These are phyloP conservation scores for Tuta absoluta DNA, from an alignment of 2,888 invertebrate genomes.

Conservation along the genomic window DNA sequence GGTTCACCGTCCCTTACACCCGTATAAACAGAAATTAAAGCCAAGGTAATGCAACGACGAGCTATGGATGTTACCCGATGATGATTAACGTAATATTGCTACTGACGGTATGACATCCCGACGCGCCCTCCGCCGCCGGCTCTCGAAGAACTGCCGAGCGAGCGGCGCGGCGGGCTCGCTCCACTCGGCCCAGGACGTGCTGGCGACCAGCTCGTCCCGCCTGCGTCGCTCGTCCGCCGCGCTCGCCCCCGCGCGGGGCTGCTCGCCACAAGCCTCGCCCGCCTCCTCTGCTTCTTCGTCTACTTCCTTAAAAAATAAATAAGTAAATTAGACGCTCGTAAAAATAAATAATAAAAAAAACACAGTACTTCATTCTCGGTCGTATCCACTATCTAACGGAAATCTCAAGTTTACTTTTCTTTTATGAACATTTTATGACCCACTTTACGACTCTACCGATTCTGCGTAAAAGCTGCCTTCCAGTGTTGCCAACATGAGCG, in stretches of 20 bases:
- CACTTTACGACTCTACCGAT: too few species aligned
- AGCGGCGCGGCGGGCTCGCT: slow-evolving; percentile 46
- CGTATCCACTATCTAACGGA: too few species aligned
- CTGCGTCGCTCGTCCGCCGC: slow-evolving; percentile 52
- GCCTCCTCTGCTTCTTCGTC: slow-evolving; percentile 83
- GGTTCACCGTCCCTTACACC: too few species aligned
- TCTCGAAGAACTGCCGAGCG: slow-evolving; percentile 80
- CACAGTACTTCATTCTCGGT: too few species aligned
- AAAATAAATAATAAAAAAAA: too few species aligned
- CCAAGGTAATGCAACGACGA: too few species aligned
- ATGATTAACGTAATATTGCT: too few species aligned
- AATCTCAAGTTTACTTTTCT: too few species aligned
- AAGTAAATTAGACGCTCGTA: too few species aligned
- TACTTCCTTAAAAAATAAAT: slow-evolving; percentile 78
- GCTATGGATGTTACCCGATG: background rate
- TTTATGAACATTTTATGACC: too few species aligned
- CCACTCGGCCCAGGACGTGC: slow-evolving; percentile 33
- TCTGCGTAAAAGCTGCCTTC: background rate
- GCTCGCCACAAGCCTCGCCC: slow-evolving; percentile 32
- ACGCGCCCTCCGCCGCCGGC: slow-evolving; percentile 71
- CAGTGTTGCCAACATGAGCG: background rate
- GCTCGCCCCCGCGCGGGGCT: slow-evolving; percentile 49
- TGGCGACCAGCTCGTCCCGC: slow-evolving; percentile 75
- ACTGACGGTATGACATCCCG: slow-evolving; percentile 40
- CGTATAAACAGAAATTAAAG: too few species aligned